phyloP scores from a whole-genome alignment of 2,113 vertebrate species.

The Quiscalus mexicanus region DNA sequence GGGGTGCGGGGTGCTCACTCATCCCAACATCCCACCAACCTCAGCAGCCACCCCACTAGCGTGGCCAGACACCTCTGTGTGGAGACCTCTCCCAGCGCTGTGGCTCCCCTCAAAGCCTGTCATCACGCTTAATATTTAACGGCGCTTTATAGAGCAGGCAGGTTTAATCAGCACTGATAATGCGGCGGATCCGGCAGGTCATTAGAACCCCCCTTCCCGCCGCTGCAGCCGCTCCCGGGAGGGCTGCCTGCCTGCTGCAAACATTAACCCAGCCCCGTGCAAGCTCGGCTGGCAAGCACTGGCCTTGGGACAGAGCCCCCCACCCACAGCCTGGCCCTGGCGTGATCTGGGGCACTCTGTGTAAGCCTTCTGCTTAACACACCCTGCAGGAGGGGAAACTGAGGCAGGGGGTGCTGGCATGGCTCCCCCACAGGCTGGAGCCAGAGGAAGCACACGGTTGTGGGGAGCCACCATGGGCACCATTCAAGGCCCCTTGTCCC shows the following conservation, averaged over 20 bases:
- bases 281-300: not conserved
- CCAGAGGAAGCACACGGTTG: accelerated
- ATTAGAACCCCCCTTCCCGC: slow-evolving; percentile 20
- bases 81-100: accelerated
- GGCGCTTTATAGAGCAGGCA: slow-evolving; percentile 58
- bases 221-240: not conserved
- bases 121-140: slow-evolving; percentile 75
- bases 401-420: not conserved
- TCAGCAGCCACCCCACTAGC: accelerated
- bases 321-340: accelerated
- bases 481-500: accelerated
- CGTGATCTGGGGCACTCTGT: accelerated
- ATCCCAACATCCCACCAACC: not conserved
- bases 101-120: not conserved
- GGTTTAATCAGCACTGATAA: slow-evolving; percentile 71
- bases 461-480: accelerated
- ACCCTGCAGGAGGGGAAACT: not conserved
- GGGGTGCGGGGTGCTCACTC: accelerated
- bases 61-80: accelerated
- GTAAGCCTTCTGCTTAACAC: not conserved
- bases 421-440: not conserved
- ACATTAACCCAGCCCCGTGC: slow-evolving; percentile 44
- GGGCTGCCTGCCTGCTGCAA: slow-evolving; percentile 49
- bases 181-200: slow-evolving; percentile 45
- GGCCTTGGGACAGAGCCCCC: not conserved